Conservation (phyloP, 2,113 vertebrate species). For the Lates calcarifer region DNA sequence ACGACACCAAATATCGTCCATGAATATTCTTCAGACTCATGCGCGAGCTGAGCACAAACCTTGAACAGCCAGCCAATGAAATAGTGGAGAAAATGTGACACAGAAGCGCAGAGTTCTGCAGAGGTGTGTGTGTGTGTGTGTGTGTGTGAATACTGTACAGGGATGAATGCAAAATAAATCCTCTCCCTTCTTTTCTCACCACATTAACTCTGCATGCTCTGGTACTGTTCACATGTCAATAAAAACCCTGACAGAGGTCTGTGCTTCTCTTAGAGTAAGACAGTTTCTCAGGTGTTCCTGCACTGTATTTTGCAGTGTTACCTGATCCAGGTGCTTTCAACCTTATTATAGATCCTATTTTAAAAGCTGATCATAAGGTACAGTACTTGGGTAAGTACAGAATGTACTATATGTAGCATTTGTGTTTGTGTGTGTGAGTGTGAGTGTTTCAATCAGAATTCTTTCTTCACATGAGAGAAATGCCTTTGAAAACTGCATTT, state of each 20-base stretch:
- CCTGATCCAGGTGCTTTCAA: neutral
- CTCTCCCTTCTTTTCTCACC: neutral
- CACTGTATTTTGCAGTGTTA: too few species aligned
- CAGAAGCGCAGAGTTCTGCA: conserved; percentile 1
- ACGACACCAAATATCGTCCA: conserved; percentile 50
- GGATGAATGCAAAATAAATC: neutral
- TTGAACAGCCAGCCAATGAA: conserved; percentile 26
- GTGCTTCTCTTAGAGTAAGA: too few species aligned
- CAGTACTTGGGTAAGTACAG: too few species aligned
- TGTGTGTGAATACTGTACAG: neutral
- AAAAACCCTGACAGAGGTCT: too few species aligned
- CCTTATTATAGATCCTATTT: neutral
- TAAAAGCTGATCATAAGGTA: neutral
- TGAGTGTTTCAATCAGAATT: conserved; percentile 4
- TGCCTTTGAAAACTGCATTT: conserved; percentile 23
- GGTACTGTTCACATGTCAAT: neutral
- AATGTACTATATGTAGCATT: neutral
- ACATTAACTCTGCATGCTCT: neutral
- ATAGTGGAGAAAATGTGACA: conserved; percentile 37
- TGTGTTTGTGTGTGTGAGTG: neutral
- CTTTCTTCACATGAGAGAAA: conserved; percentile 28
- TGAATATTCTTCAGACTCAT: conserved; percentile 47
- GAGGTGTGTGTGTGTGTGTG: conserved; percentile 13
- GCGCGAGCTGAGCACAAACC: conserved; percentile 27
- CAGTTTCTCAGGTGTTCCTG: too few species aligned